Conservation (phyloP, 2,797 vertebrate genomes). For the Semaprochilodus insignis region DNA sequence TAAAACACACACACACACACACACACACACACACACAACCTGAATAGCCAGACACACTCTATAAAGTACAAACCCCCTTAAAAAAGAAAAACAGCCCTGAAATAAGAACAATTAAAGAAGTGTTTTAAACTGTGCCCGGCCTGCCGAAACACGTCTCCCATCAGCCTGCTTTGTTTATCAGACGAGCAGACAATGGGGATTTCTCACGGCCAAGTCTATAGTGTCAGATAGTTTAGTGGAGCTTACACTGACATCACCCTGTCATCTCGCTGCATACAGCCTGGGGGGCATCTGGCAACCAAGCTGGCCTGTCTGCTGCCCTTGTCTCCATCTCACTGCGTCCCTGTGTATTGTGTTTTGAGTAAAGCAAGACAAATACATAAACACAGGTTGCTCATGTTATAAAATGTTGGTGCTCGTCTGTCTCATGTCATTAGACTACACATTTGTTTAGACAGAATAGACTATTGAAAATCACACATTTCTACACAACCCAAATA, state of each 20-base stretch:
- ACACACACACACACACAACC: constrained; percentile 23
- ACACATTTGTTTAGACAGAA: too few species aligned
- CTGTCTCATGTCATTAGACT: too few species aligned
- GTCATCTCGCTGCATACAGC: not conserved
- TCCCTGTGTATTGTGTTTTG: not conserved
- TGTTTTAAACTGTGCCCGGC: not conserved
- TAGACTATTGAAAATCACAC: too few species aligned
- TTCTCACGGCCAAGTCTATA: constrained; percentile 6
- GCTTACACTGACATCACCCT: not conserved
- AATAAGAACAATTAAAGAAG: constrained; percentile 9
- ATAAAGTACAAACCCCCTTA: not conserved
- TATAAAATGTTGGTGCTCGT: too few species aligned
- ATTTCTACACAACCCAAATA: too few species aligned
- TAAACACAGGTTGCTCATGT: too few species aligned
- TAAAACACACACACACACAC: constrained; percentile 45
- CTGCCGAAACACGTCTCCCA: constrained; percentile 2
- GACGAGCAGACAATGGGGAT: not conserved
- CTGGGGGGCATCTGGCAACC: constrained; percentile 6
- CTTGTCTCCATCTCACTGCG: not conserved
- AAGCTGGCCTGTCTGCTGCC: constrained; percentile 2
- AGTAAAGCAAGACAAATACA: too few species aligned
- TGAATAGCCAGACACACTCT: constrained; percentile 2
- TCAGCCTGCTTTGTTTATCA: not conserved
- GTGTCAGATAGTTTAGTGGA: not conserved
- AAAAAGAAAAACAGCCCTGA: not conserved